Evolutionary conservation across 2,113 vertebrate species (phyloP), one percentile per base, ranked within the genome.

Genomic region (Bufo bufo): DNA sequence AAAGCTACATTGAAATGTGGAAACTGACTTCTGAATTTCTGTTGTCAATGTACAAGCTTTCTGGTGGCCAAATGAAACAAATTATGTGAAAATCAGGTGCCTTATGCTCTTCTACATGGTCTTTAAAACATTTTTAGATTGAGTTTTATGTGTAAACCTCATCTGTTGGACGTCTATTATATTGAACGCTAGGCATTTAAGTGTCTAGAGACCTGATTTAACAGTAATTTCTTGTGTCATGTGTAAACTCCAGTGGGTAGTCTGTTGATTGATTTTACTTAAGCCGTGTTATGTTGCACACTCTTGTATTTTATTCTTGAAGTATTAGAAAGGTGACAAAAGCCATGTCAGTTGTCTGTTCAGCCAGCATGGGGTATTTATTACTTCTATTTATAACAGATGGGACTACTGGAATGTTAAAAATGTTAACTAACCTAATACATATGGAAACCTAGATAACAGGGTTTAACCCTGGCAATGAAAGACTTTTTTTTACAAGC

Each of bases 361-460:
- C 50, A 58, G 69, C 14, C 23, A 12, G 69, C 83, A 58, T 74
- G 52, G 9, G 69, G 69, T 74, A 74, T 85, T 74, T 85, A 85
- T 74, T 85, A 59, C 66, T 74, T 85, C 83, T 85, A 85, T 85
- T 72, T 85, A 72, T 59, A 85, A 85, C 83, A 71, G 82, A 72
- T 84, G 65, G 52, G 45, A 66, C 82, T 72, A 54, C 82, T 85
- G 83, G 83, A 85, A 85, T 85, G 83, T 59, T 74, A 75, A 85
- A 74, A 85, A 72, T 85, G 66, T 75, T 45, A 52, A 12, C 83
- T 74, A 85, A 85, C 83, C 66, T 52, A 74, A 85, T 85, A 75
- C 83, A 75, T 85, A 56, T 85, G 66, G 83, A 74, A 59, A 58
- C 63, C 52, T 75, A 58, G 83, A 75, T 85, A 85, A 74, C 52